phyloP scores from a whole-genome alignment of 2,888 invertebrate species.

The Spialia ferax region DNA sequence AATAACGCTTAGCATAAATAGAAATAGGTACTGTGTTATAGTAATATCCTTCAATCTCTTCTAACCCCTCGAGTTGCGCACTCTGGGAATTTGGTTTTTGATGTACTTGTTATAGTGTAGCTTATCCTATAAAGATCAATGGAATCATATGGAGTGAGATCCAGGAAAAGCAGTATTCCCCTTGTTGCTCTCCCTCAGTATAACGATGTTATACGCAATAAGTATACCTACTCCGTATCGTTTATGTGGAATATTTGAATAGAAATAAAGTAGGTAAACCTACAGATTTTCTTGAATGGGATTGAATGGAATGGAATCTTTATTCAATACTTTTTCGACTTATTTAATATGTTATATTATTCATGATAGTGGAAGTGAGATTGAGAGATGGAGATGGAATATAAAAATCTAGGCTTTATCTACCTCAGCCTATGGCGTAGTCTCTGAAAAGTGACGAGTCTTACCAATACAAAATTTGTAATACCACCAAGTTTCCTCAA shows the following conservation, averaged over 20 bases:
- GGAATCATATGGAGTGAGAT: too few relatives aligned
- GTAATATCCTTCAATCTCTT: background rate
- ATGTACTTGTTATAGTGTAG: background rate
- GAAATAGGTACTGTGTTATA: background rate
- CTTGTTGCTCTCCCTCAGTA: too few relatives aligned
- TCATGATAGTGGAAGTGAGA: background rate
- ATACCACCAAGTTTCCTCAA: background rate
- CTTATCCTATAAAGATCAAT: background rate
- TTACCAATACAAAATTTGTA: background rate
- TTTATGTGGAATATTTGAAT: too few relatives aligned
- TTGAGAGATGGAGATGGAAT: background rate
- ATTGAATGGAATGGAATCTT: too few relatives aligned
- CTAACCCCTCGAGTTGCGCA: background rate
- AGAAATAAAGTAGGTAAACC: too few relatives aligned
- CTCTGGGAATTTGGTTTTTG: background rate
- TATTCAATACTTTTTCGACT: too few relatives aligned
- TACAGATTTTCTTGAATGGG: too few relatives aligned
- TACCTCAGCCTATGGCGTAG: background rate
- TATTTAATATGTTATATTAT: too few relatives aligned
- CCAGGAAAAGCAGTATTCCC: too few relatives aligned
- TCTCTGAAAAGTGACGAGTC: background rate
- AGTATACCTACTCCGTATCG: too few relatives aligned
- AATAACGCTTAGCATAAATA: conserved; percentile 9
- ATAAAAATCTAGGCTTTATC: background rate
- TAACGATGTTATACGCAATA: background rate